These are phyloP conservation scores for Capitella teleta DNA, from an alignment of 1,140 invertebrate species.

Conservation along the genomic window DNA sequence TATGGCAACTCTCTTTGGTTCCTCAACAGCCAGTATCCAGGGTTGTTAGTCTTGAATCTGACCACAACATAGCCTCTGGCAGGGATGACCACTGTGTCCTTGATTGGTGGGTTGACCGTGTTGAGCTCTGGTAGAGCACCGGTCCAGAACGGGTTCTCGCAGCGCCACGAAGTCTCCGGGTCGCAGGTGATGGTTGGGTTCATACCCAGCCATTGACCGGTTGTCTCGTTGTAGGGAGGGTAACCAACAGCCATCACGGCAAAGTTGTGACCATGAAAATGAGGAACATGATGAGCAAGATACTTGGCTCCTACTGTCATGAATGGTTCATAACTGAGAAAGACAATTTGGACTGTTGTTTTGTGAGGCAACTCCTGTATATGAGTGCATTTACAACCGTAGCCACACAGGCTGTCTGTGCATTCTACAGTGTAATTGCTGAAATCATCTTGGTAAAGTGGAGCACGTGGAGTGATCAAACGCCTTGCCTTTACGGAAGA, in stretches of 20 bases:
- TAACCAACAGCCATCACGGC: conserved; percentile 3
- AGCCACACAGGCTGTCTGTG: neutral
- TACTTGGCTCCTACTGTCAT: neutral
- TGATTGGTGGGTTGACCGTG: conserved; percentile 47
- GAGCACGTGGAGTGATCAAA: neutral
- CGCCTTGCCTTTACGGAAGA: conserved; percentile 5
- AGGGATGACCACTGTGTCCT: conserved; percentile 57
- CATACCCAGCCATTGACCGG: neutral
- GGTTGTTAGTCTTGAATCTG: conserved; percentile 58
- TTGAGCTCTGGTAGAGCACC: conserved; percentile 20
- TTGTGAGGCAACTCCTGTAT: neutral
- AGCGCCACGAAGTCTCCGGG: conserved; percentile 16
- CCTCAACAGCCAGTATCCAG: conserved; percentile 38
- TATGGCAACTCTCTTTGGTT: no score
- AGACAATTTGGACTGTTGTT: conserved; percentile 1
- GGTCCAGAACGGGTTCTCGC: conserved; percentile 18
- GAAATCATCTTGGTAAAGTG: neutral
- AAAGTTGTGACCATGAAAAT: conserved; percentile 7
- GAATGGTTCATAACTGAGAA: neutral
- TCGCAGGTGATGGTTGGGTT: neutral
- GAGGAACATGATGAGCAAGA: neutral
- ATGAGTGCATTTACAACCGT: conserved; percentile 5
- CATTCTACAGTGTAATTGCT: conserved; percentile 1
- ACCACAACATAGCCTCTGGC: conserved; percentile 53
- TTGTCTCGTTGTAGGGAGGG: neutral